phyloP scores from a whole-genome alignment of 2,888 invertebrate genomes.

The Melikaiella ostensackeni region DNA sequence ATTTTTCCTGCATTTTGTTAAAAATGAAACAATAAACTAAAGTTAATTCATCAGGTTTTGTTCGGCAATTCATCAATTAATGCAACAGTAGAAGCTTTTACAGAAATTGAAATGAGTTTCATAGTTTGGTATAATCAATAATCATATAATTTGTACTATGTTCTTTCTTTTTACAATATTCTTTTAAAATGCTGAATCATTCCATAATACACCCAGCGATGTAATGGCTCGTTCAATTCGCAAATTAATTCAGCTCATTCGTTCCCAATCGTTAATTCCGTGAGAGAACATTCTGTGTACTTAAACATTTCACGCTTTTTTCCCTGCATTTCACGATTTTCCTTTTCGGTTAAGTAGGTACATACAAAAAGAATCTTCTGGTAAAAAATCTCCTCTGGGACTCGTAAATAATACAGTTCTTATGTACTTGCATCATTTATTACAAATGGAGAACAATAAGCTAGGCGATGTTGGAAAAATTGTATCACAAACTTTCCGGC shows the following conservation, averaged over 20 bases:
- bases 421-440: background rate
- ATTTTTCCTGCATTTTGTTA: too few relatives aligned
- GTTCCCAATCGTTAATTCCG: constrained; percentile 4
- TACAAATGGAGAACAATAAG: background rate
- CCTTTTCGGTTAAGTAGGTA: background rate
- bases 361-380: background rate
- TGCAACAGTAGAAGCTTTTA: too few relatives aligned
- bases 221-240: constrained; percentile 1
- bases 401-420: background rate
- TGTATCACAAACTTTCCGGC: background rate
- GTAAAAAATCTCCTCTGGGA: background rate
- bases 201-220: background rate
- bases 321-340: background rate
- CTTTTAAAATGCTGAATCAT: background rate
- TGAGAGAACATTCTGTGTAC: constrained; percentile 5
- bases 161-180: background rate
- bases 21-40: too few relatives aligned
- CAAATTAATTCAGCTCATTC: background rate
- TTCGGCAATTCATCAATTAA: too few relatives aligned
- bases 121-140: too few relatives aligned
- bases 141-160: too few relatives aligned
- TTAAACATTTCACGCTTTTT: background rate
- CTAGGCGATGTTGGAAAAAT: background rate
- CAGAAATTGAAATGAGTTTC: too few relatives aligned
- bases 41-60: too few relatives aligned